Evolutionary conservation across 2,113 vertebrate species (phyloP).

Genomic region (Chlorodrepanis virens): DNA sequence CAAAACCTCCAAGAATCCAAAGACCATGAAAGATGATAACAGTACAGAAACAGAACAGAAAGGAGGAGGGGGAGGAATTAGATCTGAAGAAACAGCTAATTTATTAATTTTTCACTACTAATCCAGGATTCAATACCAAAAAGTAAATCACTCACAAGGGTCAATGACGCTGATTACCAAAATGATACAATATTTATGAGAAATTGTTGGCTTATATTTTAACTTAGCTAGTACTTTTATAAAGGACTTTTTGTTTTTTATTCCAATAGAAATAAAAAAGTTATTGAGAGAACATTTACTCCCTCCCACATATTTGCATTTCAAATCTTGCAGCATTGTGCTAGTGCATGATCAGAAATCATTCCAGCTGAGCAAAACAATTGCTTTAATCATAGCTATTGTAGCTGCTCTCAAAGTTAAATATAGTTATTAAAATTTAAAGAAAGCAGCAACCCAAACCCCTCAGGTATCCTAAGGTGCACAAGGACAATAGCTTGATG

Average conservation of each 20-base stretch:
- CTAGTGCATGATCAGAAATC: conserved; percentile 15
- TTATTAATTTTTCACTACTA: not conserved
- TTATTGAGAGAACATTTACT: not conserved
- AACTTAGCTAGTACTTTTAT: not conserved
- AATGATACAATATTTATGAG: not conserved
- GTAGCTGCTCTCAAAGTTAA: conserved; percentile 33
- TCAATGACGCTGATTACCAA: not conserved
- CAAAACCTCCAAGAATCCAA: not conserved
- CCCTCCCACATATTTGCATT: conserved; percentile 4
- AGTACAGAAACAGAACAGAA: not conserved
- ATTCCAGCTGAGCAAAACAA: conserved; percentile 49
- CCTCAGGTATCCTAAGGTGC: not conserved
- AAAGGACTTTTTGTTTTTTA: not conserved
- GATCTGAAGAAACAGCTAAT: not conserved
- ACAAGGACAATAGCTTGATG: conserved; percentile 44
- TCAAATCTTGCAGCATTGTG: conserved; percentile 14
- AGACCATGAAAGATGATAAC: not conserved
- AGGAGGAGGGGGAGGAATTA: not conserved
- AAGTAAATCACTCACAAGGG: not conserved
- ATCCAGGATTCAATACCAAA: not conserved
- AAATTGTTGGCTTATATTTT: not conserved
- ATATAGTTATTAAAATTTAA: conserved; percentile 43
- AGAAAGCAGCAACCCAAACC: not conserved
- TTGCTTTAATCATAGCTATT: conserved; percentile 50
- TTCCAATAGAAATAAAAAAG: not conserved